Conservation (phyloP, 2,888 invertebrate species). For the Hyposoter dolosus region DNA sequence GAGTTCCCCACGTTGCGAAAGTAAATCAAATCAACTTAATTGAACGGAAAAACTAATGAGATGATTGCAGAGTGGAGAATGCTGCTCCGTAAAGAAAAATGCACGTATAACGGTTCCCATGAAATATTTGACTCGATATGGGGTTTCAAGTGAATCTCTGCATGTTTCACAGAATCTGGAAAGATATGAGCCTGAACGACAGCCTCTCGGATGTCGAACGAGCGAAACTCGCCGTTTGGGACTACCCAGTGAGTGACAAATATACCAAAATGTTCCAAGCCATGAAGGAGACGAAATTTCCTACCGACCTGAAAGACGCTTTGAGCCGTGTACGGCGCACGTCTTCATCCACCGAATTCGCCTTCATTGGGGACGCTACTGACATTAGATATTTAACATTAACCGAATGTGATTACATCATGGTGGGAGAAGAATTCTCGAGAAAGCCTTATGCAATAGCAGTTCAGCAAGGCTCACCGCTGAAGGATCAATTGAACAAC, state of each 20-base stretch:
- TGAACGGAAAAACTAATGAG: too few relatives aligned
- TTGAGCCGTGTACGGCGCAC: conserved; percentile 90
- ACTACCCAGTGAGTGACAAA: conserved; percentile 99
- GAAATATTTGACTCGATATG: background rate
- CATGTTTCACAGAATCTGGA: conserved; percentile 93
- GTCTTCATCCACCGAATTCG: conserved; percentile 91
- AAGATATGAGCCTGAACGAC: conserved; percentile 98
- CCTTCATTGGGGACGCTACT: conserved; percentile 97
- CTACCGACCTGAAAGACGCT: conserved; percentile 92
- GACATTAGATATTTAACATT: conserved; percentile 93
- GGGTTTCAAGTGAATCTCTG: background rate
- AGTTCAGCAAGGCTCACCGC: conserved; percentile 97
- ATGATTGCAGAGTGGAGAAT: too few relatives aligned
- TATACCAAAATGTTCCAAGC: conserved; percentile 99
- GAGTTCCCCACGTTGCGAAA: background rate
- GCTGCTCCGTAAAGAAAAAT: background rate
- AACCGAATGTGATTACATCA: conserved; percentile 95
- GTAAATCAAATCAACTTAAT: background rate
- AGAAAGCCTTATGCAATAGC: conserved; percentile 98
- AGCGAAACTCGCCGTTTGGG: conserved; percentile 98
- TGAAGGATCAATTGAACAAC: conserved; percentile 97
- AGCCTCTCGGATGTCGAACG: conserved; percentile 95
- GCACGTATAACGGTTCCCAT: too few relatives aligned
- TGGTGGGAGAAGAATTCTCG: conserved; percentile 98
- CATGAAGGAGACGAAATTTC: conserved; percentile 94